Base-by-base conservation (phyloP, 2,888 invertebrate species). In the Seira sanloemensis region DNA sequence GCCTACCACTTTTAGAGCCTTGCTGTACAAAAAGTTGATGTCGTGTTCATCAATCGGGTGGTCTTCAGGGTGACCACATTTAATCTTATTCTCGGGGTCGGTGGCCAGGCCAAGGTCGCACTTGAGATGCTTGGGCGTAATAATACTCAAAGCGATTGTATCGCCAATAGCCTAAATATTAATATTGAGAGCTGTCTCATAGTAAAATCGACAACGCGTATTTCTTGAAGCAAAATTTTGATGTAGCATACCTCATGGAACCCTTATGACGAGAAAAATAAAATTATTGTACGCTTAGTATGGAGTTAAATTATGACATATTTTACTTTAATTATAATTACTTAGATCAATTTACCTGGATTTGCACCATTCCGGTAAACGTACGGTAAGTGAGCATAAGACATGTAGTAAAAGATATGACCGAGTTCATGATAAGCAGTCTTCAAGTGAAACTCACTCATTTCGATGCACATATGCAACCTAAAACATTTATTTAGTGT, bases 351-450 rank as follows among this genome's bases (percentile, higher is more conserved):
- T n/a, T n/a, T n/a, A 7, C 19, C 96, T 88, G 96, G 96, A 90
- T 96, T 95, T 0, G 96, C 96, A 58, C 97, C 97, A 23, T 93
- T 93, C 88, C 95, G 94, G 90, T 94, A 97, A 21, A 95, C 90
- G 0, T 93, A 92, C 0, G 96, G 95, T 88, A 37, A 12, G 65
- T n/a, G 21, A n/a, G n/a, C 7, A 65, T 19, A 26, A 2, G 2
- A n/a, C 21, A 46, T n/a, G 24, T 16, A 65, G n/a, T 75, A 26
- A 24, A 62, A 16, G 4, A 96, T 93, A 90, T 96, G 96, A 0
- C 96, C 96, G 95, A 96, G 95, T 92, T 97, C 97, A 90, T 97
- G 97, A 90, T 97, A 97, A 0, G 96, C 95, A 0, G 96, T 94
- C 5, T 71, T 77, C 27, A 96, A 92, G 91, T 96, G 95, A n/a